Percentiles rank a stretch among this genome's conserved stretches.
These are phyloP conservation scores for Pogonocherus hispidulus DNA, from an alignment of 2,888 invertebrate species.

Conservation along the genomic window DNA sequence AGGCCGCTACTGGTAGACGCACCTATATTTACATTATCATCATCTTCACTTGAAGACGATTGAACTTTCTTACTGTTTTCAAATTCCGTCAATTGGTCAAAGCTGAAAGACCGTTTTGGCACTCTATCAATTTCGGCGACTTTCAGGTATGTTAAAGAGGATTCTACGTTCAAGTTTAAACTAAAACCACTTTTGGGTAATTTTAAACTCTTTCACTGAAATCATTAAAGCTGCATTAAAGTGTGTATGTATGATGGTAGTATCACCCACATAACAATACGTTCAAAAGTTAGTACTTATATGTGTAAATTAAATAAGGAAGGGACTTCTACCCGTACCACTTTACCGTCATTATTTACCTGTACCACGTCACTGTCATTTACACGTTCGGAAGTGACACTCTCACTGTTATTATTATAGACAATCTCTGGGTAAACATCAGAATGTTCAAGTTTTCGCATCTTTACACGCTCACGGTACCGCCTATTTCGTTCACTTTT, in stretches of 20 bases:
- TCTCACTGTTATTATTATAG: no score
- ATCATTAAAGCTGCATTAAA: not conserved
- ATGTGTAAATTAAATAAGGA: no score
- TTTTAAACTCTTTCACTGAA: constrained; percentile 4
- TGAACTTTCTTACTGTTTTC: constrained; percentile 20
- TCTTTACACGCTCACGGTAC: no score
- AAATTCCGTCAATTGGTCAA: constrained; percentile 19
- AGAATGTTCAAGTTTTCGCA: no score
- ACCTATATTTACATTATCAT: constrained; percentile 8
- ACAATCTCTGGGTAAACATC: no score
- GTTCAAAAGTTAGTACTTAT: not conserved
- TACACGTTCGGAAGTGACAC: no score
- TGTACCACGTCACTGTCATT: no score
- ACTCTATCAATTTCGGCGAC: constrained; percentile 10
- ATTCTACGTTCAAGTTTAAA: constrained; percentile 4
- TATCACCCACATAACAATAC: not conserved
- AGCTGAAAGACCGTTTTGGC: constrained; percentile 8
- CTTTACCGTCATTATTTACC: no score
- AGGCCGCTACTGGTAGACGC: constrained; percentile 5
- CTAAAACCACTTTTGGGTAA: constrained; percentile 6
- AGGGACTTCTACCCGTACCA: no score
- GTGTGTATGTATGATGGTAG: not conserved
- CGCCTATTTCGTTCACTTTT: no score
- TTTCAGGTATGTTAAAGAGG: constrained; percentile 2
- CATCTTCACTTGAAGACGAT: constrained; percentile 16